Conservation (phyloP, 2,113 vertebrate genomes). For the Hucho hucho region DNA sequence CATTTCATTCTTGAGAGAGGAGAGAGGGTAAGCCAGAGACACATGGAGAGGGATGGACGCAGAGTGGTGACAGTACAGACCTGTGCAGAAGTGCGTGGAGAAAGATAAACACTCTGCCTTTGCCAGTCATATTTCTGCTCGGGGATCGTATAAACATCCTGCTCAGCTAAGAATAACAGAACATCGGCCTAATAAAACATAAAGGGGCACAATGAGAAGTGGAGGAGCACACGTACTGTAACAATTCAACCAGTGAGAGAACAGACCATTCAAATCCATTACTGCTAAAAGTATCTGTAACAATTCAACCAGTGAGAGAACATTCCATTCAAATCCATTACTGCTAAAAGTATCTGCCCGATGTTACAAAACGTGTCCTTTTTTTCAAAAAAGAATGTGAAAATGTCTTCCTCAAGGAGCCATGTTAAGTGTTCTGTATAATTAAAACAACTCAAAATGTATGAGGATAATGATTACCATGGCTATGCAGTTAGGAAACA, state of each 20-base stretch:
- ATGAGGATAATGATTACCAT: background rate
- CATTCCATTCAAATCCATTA: constrained; percentile 23
- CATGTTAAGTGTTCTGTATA: constrained; percentile 7
- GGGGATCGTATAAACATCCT: constrained; percentile 78
- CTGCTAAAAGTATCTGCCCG: constrained; percentile 24
- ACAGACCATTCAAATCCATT: constrained; percentile 25
- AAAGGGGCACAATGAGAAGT: constrained; percentile 66
- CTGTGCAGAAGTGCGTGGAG: constrained; percentile 42
- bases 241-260: constrained; percentile 45
- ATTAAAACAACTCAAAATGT: constrained; percentile 6
- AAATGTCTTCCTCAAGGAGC: background rate
- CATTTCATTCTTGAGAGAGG: constrained; percentile 29
- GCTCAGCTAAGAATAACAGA: constrained; percentile 79
- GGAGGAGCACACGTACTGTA: constrained; percentile 27
- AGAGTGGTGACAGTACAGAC: constrained; percentile 41
- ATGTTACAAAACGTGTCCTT: constrained; percentile 6
- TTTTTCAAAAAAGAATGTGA: background rate
- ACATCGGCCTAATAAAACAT: constrained; percentile 74
- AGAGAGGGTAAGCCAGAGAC: constrained; percentile 27
- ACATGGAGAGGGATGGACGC: constrained; percentile 14
- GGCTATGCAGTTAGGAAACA: background rate
- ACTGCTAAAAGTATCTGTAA: constrained; percentile 26
- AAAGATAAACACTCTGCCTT: constrained; percentile 72
- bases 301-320: constrained; percentile 41
- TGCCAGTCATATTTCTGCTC: constrained; percentile 75